Conservation (phyloP, 2,113 vertebrate species). For the Centropus unirufus region DNA sequence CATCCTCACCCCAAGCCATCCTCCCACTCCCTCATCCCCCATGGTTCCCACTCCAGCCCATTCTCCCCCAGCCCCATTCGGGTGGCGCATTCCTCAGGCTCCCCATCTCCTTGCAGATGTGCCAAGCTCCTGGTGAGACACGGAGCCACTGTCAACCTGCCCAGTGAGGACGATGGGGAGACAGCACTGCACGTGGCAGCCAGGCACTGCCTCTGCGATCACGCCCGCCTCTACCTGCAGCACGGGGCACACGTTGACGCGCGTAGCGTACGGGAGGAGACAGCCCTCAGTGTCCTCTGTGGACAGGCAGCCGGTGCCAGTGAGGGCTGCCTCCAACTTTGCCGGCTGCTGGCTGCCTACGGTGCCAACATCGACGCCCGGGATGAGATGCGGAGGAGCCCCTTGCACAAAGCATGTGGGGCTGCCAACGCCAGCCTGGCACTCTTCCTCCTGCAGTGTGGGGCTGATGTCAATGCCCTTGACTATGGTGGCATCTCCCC, state of each 20-base stretch:
- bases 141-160: constrained; percentile 61
- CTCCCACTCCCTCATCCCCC: background rate
- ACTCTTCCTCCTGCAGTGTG: constrained; percentile 62
- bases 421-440: constrained; percentile 58
- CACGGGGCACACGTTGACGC: constrained; percentile 46
- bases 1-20: background rate
- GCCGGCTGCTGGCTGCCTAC: constrained; percentile 60
- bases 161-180: constrained; percentile 56
- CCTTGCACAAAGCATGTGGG: constrained; percentile 78
- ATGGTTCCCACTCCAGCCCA: background rate
- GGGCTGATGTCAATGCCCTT: constrained; percentile 73
- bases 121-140: constrained; percentile 75
- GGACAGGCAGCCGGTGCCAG: fast-evolving
- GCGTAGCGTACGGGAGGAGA: constrained; percentile 60
- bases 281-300: constrained; percentile 71
- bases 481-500: constrained; percentile 78
- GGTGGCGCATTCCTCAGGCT: fast-evolving
- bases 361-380: constrained; percentile 41
- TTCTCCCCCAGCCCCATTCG: fast-evolving
- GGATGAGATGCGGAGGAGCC: constrained; percentile 73
- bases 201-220: constrained; percentile 62
- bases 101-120: constrained; percentile 63
- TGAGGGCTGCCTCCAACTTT: constrained; percentile 46
- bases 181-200: constrained; percentile 77
- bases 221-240: constrained; percentile 75